Base-by-base conservation (phyloP, 2,797 vertebrate species). In the Lithobates sylvaticus region DNA sequence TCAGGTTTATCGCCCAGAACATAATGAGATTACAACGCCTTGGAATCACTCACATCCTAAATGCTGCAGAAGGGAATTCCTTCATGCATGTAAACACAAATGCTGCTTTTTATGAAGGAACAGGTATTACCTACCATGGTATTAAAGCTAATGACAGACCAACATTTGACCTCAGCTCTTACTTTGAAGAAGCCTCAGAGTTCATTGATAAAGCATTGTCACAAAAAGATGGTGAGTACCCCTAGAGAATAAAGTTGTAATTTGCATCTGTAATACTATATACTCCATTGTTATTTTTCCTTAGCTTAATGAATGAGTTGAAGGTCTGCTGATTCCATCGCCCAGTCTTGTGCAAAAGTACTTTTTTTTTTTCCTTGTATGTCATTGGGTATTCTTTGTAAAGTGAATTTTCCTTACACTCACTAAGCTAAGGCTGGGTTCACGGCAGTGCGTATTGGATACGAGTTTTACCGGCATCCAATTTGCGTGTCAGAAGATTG, bases 21-120 rank as follows among this genome's bases (percentile, higher is more conserved):
- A 93, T 97, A 13, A 94, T 94, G 93, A 96, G 94, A 82, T 93
- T 99, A 90, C 96, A 98, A 93, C 97, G 93, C 26, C 93, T 98
- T 21, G 97, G 97, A 10, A 97, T 99, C 92, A 99, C 98, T 9
- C 98, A 99, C 0, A 93, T 99, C 89, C 95, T 99, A 85, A 99
- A 99, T 23, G 95, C 96, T 12, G 98, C 98, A 0, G 98, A 99
- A 90, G 98, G 98, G 76, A 97, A 96, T 90, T 99, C 98, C 79
- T 99, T 99, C 92, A 99, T 99, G 98, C 98, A 99, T 0, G 98
- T 99, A 90, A 99, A 99, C 93, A 99, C 98, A 86, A 97, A 92
- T 6, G 93, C 93, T 21, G 97, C 95, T 79, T 99, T 98, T 93
- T 99, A 99, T 86, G 90, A 96, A 76, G 98, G 97, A 90, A 96